phyloP scores from a whole-genome alignment of 2,113 vertebrate genomes.

The Fregata magnificens region DNA sequence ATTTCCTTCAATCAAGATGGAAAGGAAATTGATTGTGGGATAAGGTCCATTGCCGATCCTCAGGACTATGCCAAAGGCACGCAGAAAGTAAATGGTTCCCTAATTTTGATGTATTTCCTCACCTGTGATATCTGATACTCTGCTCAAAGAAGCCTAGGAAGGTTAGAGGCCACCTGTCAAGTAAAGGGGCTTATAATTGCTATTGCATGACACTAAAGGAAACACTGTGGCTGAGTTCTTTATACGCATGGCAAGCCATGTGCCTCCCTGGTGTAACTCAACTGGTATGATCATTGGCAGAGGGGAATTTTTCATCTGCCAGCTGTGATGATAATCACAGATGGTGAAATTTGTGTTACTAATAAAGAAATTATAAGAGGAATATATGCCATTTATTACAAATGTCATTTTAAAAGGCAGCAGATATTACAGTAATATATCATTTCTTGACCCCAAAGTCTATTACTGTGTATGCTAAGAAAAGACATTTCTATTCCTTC shows the following conservation, averaged over 20 bases:
- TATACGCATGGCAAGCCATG: neutral
- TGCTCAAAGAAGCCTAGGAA: neutral
- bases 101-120: slow-evolving; percentile 16
- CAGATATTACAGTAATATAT: slow-evolving; percentile 27
- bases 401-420: slow-evolving; percentile 37
- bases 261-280: neutral
- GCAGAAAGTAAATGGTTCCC: neutral
- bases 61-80: neutral
- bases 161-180: neutral
- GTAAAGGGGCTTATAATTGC: neutral
- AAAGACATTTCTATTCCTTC: slow-evolving; percentile 48
- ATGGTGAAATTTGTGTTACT: slow-evolving; percentile 31
- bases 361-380: slow-evolving; percentile 50
- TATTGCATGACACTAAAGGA: neutral
- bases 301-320: neutral
- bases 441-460: slow-evolving; percentile 15
- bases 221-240: neutral
- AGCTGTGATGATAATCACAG: slow-evolving; percentile 8
- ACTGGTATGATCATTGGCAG: neutral
- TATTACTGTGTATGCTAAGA: neutral
- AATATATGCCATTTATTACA: slow-evolving; percentile 19
- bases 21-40: slow-evolving; percentile 5
- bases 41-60: neutral
- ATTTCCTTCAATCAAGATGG: slow-evolving; percentile 30
- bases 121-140: neutral